A percentile compares a stretch with the other conserved stretches of the same genome.
Conservation (phyloP, 37 sponge, comb jelly and placozoan species). For the Oopsacas minuta region DNA sequence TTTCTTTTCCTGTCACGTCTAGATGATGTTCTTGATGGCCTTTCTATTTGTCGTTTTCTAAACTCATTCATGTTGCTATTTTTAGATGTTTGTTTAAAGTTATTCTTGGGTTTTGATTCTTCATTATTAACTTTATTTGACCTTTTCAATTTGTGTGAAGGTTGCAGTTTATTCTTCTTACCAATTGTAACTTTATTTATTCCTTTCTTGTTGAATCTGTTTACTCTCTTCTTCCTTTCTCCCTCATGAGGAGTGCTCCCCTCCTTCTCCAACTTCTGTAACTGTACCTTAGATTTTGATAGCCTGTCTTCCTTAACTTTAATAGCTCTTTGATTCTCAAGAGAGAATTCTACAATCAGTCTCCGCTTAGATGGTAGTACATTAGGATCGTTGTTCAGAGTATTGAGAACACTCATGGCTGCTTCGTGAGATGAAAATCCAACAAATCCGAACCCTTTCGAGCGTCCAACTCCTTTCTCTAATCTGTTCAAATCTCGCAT, state of each 20-base stretch:
- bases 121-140: neutral
- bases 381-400: conserved; percentile 70
- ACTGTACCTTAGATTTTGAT: neutral
- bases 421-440: conserved; percentile 67
- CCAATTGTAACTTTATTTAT: neutral
- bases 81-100: neutral
- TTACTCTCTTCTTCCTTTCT: neutral
- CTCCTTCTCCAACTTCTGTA: neutral
- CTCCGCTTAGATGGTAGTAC: conserved; percentile 40
- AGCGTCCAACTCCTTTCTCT: conserved; percentile 52
- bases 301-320: conserved; percentile 27
- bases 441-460: conserved; percentile 79
- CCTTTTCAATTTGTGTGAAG: neutral
- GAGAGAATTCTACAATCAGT: conserved; percentile 90
- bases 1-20: neutral
- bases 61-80: neutral
- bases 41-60: neutral
- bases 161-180: neutral
- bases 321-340: conserved; percentile 57
- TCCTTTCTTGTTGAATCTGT: neutral
- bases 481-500: conserved; percentile 49
- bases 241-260: neutral
- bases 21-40: neutral
- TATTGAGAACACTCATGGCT: conserved; percentile 58
- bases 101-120: neutral